Conservation (phyloP, 2,113 vertebrate species). For the Larimichthys crocea region DNA sequence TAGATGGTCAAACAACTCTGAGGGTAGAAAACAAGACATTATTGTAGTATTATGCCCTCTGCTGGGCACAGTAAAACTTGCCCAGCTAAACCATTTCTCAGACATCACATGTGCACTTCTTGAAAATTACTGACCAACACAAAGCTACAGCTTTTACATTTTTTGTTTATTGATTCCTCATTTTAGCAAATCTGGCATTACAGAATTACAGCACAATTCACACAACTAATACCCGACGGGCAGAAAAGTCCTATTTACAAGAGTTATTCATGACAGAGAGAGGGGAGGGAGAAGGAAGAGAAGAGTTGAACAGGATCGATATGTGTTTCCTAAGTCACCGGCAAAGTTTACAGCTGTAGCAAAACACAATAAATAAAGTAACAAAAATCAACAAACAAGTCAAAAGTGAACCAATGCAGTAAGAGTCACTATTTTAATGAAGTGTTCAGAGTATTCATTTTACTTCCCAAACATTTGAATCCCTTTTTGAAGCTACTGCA, state of each 20-base stretch:
- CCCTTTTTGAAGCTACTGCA: conserved; percentile 16
- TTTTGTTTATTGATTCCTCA: conserved; percentile 71
- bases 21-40: conserved; percentile 39
- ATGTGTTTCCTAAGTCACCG: conserved; percentile 23
- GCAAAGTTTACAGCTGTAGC: conserved; percentile 66
- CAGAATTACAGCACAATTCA: conserved; percentile 81
- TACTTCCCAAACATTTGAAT: conserved; percentile 13
- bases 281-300: neutral
- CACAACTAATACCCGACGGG: conserved; percentile 73
- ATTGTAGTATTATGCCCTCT: conserved; percentile 66
- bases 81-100: conserved; percentile 7
- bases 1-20: conserved; percentile 69
- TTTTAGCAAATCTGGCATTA: conserved; percentile 78
- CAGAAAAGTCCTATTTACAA: conserved; percentile 74
- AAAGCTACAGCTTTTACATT: conserved; percentile 42
- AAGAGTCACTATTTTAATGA: conserved; percentile 38
- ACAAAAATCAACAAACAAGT: conserved; percentile 32
- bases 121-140: conserved; percentile 9
- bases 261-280: conserved; percentile 41
- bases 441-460: conserved; percentile 57
- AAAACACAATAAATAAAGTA: conserved; percentile 62
- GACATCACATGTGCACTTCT: conserved; percentile 26
- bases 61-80: conserved; percentile 48
- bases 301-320: conserved; percentile 23
- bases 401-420: conserved; percentile 39